A percentile compares a stretch with the other conserved stretches of the same genome.
phyloP scores from a whole-genome alignment of 2,113 vertebrate genomes.

The Hypocryptadius cinnamomeus region DNA sequence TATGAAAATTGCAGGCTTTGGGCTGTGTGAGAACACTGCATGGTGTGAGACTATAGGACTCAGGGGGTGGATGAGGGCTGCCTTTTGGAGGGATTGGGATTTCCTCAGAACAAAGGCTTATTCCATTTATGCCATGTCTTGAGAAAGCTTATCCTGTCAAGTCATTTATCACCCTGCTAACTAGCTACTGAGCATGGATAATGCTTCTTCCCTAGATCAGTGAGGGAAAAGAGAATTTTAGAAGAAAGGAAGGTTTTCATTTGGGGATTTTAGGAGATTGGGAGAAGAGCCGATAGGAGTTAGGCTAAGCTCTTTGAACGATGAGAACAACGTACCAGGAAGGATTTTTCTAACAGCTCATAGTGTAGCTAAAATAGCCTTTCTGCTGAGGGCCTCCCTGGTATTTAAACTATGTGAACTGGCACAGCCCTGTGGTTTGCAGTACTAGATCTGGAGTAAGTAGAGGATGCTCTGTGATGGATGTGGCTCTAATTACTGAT shows the following conservation, averaged over 20 bases:
- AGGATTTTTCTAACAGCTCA: background rate
- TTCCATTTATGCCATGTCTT: background rate
- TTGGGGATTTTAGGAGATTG: background rate
- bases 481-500: background rate
- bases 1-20: background rate
- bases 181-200: background rate
- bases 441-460: background rate
- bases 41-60: background rate
- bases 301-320: background rate
- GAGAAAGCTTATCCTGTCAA: constrained; percentile 26
- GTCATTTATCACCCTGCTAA: constrained; percentile 12
- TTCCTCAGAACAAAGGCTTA: constrained; percentile 11
- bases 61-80: background rate
- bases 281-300: background rate
- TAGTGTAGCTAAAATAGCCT: background rate
- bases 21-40: background rate
- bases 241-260: constrained; percentile 20
- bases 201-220: constrained; percentile 6
- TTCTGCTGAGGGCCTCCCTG: background rate
- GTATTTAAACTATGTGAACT: background rate
- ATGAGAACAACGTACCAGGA: background rate
- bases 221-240: background rate
- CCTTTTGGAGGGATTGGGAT: background rate
- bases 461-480: background rate
- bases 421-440: background rate